Conservation (phyloP, 92 coral and sea anemone species). For the Palythoa grandiflora region DNA sequence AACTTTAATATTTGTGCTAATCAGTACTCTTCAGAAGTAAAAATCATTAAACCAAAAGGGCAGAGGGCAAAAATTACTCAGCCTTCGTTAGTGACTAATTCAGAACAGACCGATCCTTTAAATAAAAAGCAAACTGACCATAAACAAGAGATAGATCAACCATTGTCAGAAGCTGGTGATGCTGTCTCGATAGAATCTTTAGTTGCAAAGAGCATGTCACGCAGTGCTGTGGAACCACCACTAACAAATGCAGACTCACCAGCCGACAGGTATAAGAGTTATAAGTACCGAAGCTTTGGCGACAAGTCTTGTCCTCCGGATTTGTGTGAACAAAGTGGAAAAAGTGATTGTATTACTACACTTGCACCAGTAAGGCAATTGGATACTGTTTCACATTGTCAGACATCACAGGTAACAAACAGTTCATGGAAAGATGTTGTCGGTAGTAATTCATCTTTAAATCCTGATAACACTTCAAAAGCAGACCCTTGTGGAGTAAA, state of each 20-base stretch:
- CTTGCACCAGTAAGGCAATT: constrained; percentile 59
- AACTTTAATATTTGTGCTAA: not conserved
- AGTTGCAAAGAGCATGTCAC: constrained; percentile 83
- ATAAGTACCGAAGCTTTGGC: constrained; percentile 84
- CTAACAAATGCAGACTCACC: constrained; percentile 83
- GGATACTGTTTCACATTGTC: constrained; percentile 20
- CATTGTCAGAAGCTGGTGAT: not conserved
- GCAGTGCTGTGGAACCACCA: constrained; percentile 83
- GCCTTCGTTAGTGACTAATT: constrained; percentile 1
- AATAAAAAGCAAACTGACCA: not conserved
- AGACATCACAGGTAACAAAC: not conserved
- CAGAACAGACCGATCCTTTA: not conserved
- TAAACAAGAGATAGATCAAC: not conserved
- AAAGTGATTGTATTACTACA: constrained; percentile 41
- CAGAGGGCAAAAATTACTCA: constrained; percentile 17
- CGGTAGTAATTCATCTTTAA: not conserved
- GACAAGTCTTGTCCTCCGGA: constrained; percentile 71
- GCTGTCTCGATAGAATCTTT: constrained; percentile 71
- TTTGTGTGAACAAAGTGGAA: constrained; percentile 47
- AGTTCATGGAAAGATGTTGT: not conserved
- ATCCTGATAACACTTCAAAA: not conserved
- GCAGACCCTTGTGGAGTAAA: not conserved
- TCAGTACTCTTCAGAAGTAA: constrained; percentile 22
- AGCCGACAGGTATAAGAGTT: constrained; percentile 77
- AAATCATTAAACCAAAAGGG: constrained; percentile 28